phyloP scores from a whole-genome alignment of 2,888 invertebrate species.

The Eremobia ochroleuca region DNA sequence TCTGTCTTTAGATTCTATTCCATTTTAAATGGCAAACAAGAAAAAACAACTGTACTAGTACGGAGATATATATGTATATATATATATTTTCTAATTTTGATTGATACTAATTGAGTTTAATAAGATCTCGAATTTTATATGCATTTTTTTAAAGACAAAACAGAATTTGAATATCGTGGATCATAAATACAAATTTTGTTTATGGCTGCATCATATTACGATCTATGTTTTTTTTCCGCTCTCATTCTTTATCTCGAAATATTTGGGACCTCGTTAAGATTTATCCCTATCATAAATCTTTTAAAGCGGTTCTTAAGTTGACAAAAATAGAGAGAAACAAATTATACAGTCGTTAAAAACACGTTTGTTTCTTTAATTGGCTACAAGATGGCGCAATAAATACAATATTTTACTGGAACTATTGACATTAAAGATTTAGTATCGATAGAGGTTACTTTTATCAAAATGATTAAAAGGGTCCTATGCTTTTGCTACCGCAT shows the following conservation, averaged over 20 bases:
- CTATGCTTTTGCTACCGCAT: slow-evolving; percentile 15
- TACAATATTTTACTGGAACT: slow-evolving; percentile 15
- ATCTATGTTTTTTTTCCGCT: background rate
- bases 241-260: slow-evolving; percentile 17
- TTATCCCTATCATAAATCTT: slow-evolving; percentile 42
- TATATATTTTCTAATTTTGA: no score
- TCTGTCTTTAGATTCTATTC: background rate
- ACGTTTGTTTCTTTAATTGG: slow-evolving; percentile 34
- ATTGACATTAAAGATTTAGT: slow-evolving; percentile 39
- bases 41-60: no score
- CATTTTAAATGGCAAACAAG: background rate
- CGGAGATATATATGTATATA: no score
- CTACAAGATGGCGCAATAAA: slow-evolving; percentile 38
- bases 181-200: background rate
- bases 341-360: slow-evolving; percentile 50
- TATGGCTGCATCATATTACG: background rate
- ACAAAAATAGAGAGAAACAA: slow-evolving; percentile 39
- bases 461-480: background rate
- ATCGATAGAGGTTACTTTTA: slow-evolving; percentile 1
- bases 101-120: no score
- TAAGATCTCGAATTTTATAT: background rate
- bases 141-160: background rate
- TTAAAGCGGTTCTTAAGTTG: slow-evolving; percentile 26
- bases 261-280: slow-evolving; percentile 20
- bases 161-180: background rate